These are phyloP conservation scores for Diceros bicornis DNA, from an alignment of 2,797 vertebrate species.

Conservation along the genomic window DNA sequence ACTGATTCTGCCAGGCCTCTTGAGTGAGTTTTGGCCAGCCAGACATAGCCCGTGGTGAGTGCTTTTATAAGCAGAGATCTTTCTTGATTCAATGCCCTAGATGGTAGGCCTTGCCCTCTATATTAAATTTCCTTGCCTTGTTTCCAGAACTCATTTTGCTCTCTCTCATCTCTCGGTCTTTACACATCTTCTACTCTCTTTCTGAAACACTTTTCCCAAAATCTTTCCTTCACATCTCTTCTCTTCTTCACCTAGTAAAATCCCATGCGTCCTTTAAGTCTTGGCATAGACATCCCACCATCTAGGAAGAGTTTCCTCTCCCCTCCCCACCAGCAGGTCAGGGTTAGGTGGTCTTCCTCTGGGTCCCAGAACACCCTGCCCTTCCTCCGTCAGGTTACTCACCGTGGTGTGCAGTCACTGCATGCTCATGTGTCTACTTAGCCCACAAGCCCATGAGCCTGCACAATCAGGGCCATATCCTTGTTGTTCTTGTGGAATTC, in stretches of 20 bases:
- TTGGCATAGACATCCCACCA: not conserved
- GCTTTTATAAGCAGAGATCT: not conserved
- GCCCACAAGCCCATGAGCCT: not conserved
- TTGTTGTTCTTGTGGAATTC: not conserved
- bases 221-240: not conserved
- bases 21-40: not conserved
- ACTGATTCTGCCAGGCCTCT: not conserved
- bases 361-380: not conserved
- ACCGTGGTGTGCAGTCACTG: fast-evolving
- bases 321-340: not conserved
- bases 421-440: fast-evolving
- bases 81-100: not conserved
- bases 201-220: not conserved
- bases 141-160: not conserved
- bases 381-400: not conserved
- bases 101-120: not conserved
- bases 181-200: not conserved
- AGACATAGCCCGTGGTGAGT: not conserved
- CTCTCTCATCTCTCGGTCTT: not conserved
- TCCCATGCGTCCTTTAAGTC: not conserved
- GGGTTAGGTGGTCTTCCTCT: not conserved
- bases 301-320: not conserved
- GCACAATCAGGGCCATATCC: fast-evolving
- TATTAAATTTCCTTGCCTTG: not conserved
- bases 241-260: not conserved